Conservation (phyloP, 2,888 invertebrate genomes). For the Agrilus biguttatus region DNA sequence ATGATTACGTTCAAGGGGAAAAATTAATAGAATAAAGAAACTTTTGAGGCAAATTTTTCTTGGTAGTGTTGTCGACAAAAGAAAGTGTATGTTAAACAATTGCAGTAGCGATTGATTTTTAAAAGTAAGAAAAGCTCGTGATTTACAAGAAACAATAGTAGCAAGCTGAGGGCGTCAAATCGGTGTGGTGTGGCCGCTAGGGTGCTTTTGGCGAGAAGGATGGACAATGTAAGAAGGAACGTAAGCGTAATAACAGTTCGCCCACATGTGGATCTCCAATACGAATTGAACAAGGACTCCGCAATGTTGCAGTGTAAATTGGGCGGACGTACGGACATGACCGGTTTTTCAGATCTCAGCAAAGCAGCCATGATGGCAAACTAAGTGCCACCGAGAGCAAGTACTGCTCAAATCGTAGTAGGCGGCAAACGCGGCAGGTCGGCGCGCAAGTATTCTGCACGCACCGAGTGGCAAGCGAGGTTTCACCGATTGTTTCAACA, state of each 20-base stretch:
- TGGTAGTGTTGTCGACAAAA: too few species aligned
- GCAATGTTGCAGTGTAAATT: constrained; percentile 23
- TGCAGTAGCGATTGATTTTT: too few species aligned
- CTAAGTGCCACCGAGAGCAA: constrained; percentile 18
- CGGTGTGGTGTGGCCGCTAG: not conserved
- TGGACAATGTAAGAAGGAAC: constrained; percentile 5
- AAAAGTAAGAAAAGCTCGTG: constrained; percentile 2
- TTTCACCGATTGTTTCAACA: constrained; percentile 25
- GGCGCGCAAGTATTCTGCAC: constrained; percentile 30
- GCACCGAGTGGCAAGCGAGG: constrained; percentile 19
- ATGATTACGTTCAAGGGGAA: too few species aligned
- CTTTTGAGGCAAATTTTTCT: too few species aligned
- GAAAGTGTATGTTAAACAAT: too few species aligned
- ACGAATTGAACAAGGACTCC: constrained; percentile 10
- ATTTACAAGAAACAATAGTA: constrained; percentile 2
- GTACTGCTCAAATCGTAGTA: constrained; percentile 29
- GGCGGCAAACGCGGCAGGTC: constrained; percentile 31
- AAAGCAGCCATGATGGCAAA: constrained; percentile 24
- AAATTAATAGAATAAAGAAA: too few species aligned
- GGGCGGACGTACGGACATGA: constrained; percentile 18
- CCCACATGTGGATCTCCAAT: too few species aligned
- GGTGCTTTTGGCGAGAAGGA: constrained; percentile 1
- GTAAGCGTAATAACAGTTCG: too few species aligned
- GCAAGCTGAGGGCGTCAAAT: not conserved
- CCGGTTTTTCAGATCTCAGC: constrained; percentile 19